phyloP scores from a whole-genome alignment of 2,797 vertebrate species.

The Cetoscarus ocellatus region DNA sequence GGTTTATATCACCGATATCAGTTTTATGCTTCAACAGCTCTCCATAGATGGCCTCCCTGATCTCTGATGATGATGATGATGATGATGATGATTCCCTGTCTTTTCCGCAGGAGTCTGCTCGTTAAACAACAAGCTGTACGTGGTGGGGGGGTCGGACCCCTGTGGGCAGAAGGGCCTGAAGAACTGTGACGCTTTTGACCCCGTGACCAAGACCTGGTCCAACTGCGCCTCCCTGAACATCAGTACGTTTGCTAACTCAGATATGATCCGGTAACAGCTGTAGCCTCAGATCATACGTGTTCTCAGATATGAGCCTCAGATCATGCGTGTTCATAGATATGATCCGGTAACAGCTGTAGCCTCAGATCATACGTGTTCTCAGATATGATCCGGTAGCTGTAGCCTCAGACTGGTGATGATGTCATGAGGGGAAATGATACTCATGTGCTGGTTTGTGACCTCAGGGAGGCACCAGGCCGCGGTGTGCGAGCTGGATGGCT shows the following conservation, averaged over 20 bases:
- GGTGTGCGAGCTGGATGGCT: slow-evolving; percentile 93
- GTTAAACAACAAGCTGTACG: slow-evolving; percentile 93
- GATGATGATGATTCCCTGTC: background rate
- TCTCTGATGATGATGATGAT: no score
- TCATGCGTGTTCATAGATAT: background rate
- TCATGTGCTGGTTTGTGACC: background rate
- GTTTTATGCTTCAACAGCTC: no score
- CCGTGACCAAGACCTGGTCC: slow-evolving; percentile 92
- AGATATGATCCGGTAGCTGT: no score
- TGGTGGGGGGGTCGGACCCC: slow-evolving; percentile 97
- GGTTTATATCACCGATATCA: no score
- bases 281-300: no score
- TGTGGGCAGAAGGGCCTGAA: slow-evolving; percentile 98
- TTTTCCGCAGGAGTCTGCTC: slow-evolving; percentile 91
- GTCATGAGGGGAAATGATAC: no score
- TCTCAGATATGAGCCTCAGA: no score
- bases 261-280: no score
- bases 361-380: no score
- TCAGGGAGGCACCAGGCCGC: slow-evolving; percentile 97
- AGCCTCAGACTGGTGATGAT: no score
- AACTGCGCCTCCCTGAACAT: slow-evolving; percentile 96
- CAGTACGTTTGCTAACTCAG: slow-evolving; percentile 84
- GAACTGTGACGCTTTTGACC: slow-evolving; percentile 98
- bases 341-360: no score
- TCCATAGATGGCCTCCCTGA: no score